Evolutionary conservation across 2,113 vertebrate species (phyloP), one percentile per base, ranked within the genome.

Genomic region (Xyliphius kryptos): DNA sequence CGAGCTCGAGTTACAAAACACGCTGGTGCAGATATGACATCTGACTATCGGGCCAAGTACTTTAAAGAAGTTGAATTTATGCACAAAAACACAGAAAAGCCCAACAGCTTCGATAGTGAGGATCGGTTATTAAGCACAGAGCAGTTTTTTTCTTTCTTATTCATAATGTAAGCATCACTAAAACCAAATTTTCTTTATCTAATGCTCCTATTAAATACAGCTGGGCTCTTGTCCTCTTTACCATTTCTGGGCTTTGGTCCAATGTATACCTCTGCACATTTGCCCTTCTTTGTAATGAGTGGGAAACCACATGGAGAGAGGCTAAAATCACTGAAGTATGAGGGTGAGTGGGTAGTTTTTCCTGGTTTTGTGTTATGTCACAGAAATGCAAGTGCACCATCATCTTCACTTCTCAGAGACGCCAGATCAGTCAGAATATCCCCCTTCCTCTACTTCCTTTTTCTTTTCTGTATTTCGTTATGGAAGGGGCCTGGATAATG

Each of bases 1-100:
- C 72, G 56, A 53, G 57, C 66, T 74, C 60, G 8, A 10, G 74
- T 72, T 74, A 69, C 73, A 72, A 32, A 32, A n/a, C 56, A 49
- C 61, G 41, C 36, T 15, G 38, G 52, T 62, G 36, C 51, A 74
- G 56, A 59, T 51, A 67, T 52, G 40, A 47, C 52, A 56, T 48
- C 49, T 63, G 51, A 71, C 66, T 59, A 68, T 50, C 46, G 53
- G 52, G 49, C 44, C 54, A 41, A 60, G 61, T 43, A 52, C 32
- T 47, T 32, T 21, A 44, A 56, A 57, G 61, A 50, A 66, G 66
- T 56, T 53, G 21, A 26, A 58, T 68, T 62, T 61, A 43, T 41
- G 53, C 51, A 11, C 56, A 72, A 50, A 53, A 57, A 22, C 41
- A 65, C 22, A 54, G 53, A 21, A 26, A 64, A 22, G 52, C 20